Evolutionary conservation across 1,140 invertebrate species (phyloP).

Genomic region (Cotesia vestalis): DNA sequence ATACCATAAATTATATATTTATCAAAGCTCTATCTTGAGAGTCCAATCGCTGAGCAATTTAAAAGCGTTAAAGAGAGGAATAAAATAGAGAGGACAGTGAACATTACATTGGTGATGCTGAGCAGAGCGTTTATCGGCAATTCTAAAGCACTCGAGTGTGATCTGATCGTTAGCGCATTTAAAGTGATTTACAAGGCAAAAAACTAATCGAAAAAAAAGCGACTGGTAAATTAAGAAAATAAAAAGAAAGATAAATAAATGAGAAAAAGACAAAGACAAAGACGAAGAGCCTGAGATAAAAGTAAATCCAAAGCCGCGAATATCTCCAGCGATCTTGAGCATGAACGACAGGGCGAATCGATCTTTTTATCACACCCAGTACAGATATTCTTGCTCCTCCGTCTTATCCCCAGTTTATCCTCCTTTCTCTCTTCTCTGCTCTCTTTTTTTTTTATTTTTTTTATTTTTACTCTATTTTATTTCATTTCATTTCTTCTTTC

Average conservation of each 20-base stretch:
- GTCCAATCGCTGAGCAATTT: too few species aligned
- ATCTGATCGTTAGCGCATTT: constrained; percentile 27
- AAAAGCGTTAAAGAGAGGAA: neutral
- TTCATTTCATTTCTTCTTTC: neutral
- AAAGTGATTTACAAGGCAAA: constrained; percentile 33
- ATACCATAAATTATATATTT: too few species aligned
- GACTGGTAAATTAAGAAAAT: too few species aligned
- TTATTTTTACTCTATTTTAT: neutral
- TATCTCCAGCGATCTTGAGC: constrained; percentile 33
- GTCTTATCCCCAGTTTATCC: neutral
- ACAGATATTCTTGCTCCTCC: constrained; percentile 1
- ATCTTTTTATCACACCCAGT: constrained; percentile 32
- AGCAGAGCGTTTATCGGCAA: constrained; percentile 6
- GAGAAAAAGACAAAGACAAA: constrained; percentile 12
- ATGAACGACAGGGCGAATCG: constrained; percentile 34
- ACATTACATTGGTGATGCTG: neutral
- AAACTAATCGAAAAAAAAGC: neutral
- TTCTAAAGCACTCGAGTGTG: constrained; percentile 1
- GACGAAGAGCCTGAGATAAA: constrained; percentile 30
- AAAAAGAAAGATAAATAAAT: too few species aligned
- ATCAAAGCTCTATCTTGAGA: too few species aligned
- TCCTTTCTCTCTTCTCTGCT: constrained; percentile 35
- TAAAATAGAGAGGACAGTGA: neutral
- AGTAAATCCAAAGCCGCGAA: constrained; percentile 24
- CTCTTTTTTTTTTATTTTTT: neutral